phyloP scores from a whole-genome alignment of 1,140 invertebrate species.

The Glossosoma conforme region DNA sequence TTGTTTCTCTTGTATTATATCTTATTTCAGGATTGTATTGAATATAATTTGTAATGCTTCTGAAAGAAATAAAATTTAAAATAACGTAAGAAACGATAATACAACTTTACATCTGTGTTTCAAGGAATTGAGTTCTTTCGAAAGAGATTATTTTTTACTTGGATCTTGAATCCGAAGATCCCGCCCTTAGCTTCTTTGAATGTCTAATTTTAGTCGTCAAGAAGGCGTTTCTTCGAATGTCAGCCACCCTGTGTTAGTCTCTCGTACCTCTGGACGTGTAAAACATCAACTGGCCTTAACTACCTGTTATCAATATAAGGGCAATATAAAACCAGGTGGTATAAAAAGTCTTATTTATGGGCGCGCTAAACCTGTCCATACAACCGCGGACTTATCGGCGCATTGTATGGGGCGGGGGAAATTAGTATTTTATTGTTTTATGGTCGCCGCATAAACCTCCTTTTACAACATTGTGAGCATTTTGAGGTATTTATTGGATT shows the following conservation, averaged over 20 bases:
- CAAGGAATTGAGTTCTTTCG: too few relatives aligned
- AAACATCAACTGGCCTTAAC: constrained; percentile 26
- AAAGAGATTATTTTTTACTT: too few relatives aligned
- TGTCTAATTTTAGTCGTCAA: too few relatives aligned
- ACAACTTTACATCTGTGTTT: too few relatives aligned
- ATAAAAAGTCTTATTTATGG: constrained; percentile 29
- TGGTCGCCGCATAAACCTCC: constrained; percentile 29
- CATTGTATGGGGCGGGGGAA: constrained; percentile 27
- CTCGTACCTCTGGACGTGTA: constrained; percentile 9
- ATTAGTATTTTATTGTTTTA: constrained; percentile 30
- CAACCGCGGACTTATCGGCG: constrained; percentile 23
- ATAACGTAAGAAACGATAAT: too few relatives aligned
- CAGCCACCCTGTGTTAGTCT: background rate
- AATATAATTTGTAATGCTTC: too few relatives aligned
- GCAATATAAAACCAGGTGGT: constrained; percentile 20
- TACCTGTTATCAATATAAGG: constrained; percentile 29
- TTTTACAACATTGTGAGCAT: constrained; percentile 22
- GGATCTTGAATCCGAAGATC: too few relatives aligned
- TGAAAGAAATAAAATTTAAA: too few relatives aligned
- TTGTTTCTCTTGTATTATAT: too few relatives aligned
- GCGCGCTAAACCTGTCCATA: constrained; percentile 26
- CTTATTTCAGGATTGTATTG: too few relatives aligned
- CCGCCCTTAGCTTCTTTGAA: too few relatives aligned
- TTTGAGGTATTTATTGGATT: constrained; percentile 15
- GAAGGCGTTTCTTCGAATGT: too few relatives aligned